phyloP scores from a whole-genome alignment of 2,888 invertebrate genomes.

The Sialis fuliginosa region DNA sequence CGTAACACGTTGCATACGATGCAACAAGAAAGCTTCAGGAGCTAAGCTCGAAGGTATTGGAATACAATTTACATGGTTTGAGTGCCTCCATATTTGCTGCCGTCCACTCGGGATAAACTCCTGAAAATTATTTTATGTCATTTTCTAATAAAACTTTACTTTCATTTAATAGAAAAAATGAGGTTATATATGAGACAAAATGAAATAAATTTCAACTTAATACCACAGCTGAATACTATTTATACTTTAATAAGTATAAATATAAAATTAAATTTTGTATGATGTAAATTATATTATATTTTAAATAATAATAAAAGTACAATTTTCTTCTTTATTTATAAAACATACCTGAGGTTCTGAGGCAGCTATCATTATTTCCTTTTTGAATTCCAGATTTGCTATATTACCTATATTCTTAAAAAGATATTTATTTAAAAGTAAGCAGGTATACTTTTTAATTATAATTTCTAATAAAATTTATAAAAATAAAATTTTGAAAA shows the following conservation, averaged over 20 bases:
- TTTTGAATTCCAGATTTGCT: conserved; percentile 80
- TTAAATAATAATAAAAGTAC: neutral
- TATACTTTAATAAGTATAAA: neutral
- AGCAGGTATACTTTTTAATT: too few species aligned
- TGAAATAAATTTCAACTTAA: neutral
- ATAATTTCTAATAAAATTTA: neutral
- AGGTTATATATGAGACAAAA: conserved; percentile 2
- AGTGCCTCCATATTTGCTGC: conserved; percentile 59
- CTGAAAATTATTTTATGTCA: conserved; percentile 24
- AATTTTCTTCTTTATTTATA: conserved; percentile 1
- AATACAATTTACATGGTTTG: conserved; percentile 41
- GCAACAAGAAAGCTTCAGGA: conserved; percentile 47
- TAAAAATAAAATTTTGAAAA: neutral
- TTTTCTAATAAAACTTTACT: conserved; percentile 9
- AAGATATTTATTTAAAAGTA: too few species aligned
- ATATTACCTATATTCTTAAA: neutral
- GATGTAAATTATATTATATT: neutral
- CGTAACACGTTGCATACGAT: conserved; percentile 59
- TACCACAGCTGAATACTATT: too few species aligned
- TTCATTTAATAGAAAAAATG: conserved; percentile 5
- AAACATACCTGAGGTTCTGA: conserved; percentile 65
- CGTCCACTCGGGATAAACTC: conserved; percentile 81
- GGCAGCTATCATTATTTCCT: conserved; percentile 73
- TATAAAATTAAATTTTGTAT: conserved; percentile 1
- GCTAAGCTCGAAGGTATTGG: conserved; percentile 28